phyloP scores from a whole-genome alignment of 2,888 invertebrate genomes.

The Plutella xylostella region DNA sequence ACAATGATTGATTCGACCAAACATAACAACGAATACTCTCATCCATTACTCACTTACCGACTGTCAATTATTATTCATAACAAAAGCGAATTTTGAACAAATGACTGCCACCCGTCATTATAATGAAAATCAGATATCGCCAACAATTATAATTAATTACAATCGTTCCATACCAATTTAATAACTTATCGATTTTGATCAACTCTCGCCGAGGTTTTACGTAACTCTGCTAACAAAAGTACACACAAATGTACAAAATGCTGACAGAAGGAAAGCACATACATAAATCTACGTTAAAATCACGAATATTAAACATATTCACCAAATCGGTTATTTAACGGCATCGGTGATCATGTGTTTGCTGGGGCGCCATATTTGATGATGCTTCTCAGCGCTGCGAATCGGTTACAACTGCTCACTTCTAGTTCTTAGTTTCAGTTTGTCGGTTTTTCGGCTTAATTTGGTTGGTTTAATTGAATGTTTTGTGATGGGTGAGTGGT shows the following conservation, averaged over 20 bases:
- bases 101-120: no score
- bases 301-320: no score
- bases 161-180: no score
- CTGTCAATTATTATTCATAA: no score
- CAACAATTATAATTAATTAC: no score
- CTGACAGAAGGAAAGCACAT: no score
- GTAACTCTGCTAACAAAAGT: constrained; percentile 34
- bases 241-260: constrained; percentile 21
- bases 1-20: no score
- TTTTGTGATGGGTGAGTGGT: constrained; percentile 3
- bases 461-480: constrained; percentile 12
- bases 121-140: no score
- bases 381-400: constrained; percentile 30
- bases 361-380: constrained; percentile 38
- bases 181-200: constrained; percentile 49
- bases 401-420: constrained; percentile 11
- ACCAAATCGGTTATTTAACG: constrained; percentile 8
- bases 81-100: no score
- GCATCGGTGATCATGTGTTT: constrained; percentile 49
- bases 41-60: no score
- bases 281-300: no score
- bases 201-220: constrained; percentile 37
- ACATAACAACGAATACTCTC: no score
- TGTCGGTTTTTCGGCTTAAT: constrained; percentile 5
- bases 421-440: neutral